Evolutionary conservation across 2,888 invertebrate genomes (phyloP).

Genomic region (Halocaridina rubra): DNA sequence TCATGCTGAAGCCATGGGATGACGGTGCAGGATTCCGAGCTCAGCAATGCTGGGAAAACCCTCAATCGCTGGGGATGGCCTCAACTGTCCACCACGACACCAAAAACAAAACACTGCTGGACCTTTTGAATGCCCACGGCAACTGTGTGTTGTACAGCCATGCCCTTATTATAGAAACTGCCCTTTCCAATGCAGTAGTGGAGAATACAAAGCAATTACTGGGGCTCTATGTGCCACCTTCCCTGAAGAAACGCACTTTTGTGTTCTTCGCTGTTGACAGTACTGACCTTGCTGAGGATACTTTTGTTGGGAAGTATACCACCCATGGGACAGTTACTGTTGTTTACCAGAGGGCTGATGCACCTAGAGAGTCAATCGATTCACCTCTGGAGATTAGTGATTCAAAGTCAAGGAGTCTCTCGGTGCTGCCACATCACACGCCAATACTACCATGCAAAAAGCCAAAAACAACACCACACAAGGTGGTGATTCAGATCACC

Average conservation of each 20-base stretch:
- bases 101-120: slow-evolving; percentile 30
- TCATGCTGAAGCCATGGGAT: background rate
- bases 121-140: slow-evolving; percentile 32
- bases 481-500: background rate
- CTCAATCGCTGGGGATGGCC: slow-evolving; percentile 35
- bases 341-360: background rate
- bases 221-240: slow-evolving; percentile 46
- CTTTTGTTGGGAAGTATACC: background rate
- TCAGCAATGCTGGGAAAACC: background rate
- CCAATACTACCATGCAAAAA: background rate
- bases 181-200: slow-evolving; percentile 47
- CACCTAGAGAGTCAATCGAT: background rate
- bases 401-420: background rate
- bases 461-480: background rate
- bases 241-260: slow-evolving; percentile 38
- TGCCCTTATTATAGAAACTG: slow-evolving; percentile 40
- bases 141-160: slow-evolving; percentile 23
- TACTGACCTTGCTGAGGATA: slow-evolving; percentile 67
- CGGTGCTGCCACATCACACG: background rate
- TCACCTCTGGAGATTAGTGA: background rate
- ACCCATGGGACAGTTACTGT: background rate
- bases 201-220: slow-evolving; percentile 43
- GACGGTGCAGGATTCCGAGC: background rate
- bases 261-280: slow-evolving; percentile 66
- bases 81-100: slow-evolving; percentile 29